phyloP scores from a whole-genome alignment of 2,113 vertebrate species.

The Dipodomys spectabilis region DNA sequence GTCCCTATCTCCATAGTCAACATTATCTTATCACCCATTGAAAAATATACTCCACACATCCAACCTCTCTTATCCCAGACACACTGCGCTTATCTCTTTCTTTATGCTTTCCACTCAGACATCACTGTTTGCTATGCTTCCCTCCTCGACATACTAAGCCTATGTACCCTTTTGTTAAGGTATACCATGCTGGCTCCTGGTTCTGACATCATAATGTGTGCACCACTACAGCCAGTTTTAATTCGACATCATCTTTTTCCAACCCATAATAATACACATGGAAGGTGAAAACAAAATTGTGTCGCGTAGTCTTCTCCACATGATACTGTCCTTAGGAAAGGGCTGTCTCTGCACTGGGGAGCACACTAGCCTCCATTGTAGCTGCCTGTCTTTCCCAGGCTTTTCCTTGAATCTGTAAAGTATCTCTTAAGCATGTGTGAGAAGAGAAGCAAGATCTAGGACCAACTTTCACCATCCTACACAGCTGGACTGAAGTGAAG shows the following conservation, averaged over 20 bases:
- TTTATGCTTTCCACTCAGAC: background rate
- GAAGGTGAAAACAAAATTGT: background rate
- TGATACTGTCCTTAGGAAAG: background rate
- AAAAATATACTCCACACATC: background rate
- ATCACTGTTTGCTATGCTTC: background rate
- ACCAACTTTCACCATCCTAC: background rate
- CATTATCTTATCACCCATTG: background rate
- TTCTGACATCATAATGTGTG: background rate
- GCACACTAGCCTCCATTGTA: background rate
- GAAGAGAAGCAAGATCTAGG: background rate
- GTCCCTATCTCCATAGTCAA: background rate
- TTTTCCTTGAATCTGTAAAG: background rate
- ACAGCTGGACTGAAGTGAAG: background rate
- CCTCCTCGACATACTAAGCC: background rate
- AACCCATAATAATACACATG: background rate
- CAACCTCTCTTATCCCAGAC: too few relatives aligned
- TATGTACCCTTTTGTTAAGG: background rate
- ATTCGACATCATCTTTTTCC: background rate
- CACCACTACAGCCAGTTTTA: background rate
- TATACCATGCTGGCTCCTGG: background rate
- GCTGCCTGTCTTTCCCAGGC: background rate
- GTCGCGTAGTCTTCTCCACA: background rate
- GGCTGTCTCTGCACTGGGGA: background rate
- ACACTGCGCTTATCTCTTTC: too few relatives aligned
- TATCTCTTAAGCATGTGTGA: background rate